Evolutionary conservation across 2,113 vertebrate genomes (phyloP), one percentile per base, ranked within the genome.

Genomic region (Osmerus mordax): DNA sequence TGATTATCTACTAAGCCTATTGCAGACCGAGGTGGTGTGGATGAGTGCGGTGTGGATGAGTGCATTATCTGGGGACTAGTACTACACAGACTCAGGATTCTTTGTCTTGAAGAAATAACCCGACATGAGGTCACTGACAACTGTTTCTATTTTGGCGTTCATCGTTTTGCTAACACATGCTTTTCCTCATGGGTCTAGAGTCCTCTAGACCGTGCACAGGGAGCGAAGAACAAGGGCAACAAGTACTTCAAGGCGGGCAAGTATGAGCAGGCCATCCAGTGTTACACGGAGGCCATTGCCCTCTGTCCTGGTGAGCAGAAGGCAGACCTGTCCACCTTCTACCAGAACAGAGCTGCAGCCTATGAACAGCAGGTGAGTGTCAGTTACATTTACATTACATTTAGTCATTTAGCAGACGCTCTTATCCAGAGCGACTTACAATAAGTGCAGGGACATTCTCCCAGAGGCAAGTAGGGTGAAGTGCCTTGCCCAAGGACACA

Each of bases 231-330:
- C 91, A 97, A 94, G 90, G 97, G 97, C 72, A 99, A 99, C 91
- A 99, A 99, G 71, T 99, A 95, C 66, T 99, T 99, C 81, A 99
- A 99, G 91, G 97, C 96, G 73, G 93, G 93, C 78, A 99, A 95
- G 87, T 99, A 94, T 21, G 97, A 99, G 32, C 95, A 95, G 36
- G 97, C 97, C 76, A 99, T 99, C 92, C 94, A 95, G 81, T 99
- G 96, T 86, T 99, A 99, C 72, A 97, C 97, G 4, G 97, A 99
- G 73, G 97, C 97, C 74, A 98, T 99, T 73, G 91, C 90, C 74
- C 84, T 98, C 54, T 99, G 97, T 70, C 97, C 97, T 60, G 84
- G 88, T 14, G 96, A 98, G 77, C 96, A 98, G 74, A 98, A 95
- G 74, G 79, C 89, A 1, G 97, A 99, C 78, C 90, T 99, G 85